Conservation (phyloP, 2,113 vertebrate genomes). For the Tenrec ecaudatus region DNA sequence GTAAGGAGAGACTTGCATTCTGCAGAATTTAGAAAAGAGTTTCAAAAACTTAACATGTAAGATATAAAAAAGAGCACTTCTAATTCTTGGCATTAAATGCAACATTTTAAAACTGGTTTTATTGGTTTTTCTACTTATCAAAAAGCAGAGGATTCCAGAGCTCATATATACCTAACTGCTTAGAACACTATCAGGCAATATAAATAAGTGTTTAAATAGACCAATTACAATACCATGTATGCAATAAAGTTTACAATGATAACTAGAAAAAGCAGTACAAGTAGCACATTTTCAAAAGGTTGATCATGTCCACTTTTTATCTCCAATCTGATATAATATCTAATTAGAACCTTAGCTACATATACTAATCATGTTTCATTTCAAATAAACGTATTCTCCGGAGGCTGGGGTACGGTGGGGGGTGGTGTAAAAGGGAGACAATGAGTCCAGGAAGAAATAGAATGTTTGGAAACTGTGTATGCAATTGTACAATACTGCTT, state of each 20-base stretch:
- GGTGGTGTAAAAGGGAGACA: too few relatives aligned
- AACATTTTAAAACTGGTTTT: conserved; percentile 36
- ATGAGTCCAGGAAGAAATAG: too few relatives aligned
- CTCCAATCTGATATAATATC: conserved; percentile 15
- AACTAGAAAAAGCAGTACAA: conserved; percentile 25
- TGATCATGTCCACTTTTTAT: conserved; percentile 47
- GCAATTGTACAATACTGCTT: too few relatives aligned
- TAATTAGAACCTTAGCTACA: conserved; percentile 4
- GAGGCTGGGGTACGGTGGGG: too few relatives aligned
- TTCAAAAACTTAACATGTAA: conserved; percentile 49
- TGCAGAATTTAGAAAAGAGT: conserved; percentile 48
- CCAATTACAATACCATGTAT: neutral
- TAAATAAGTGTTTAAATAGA: neutral
- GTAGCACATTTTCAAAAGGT: conserved; percentile 46
- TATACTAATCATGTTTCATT: neutral
- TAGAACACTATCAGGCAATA: conserved; percentile 38
- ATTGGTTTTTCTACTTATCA: conserved; percentile 1
- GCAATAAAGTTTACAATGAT: conserved; percentile 6
- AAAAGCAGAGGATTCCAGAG: conserved; percentile 40
- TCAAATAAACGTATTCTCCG: conserved; percentile 10
- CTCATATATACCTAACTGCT: conserved; percentile 24
- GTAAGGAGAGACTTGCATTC: neutral
- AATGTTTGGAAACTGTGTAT: too few relatives aligned
- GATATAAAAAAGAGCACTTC: conserved; percentile 41
- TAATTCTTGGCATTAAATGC: conserved; percentile 47